These are phyloP conservation scores for Rhamphomyia laevipes DNA, from an alignment of 2,888 invertebrate genomes.

Conservation along the genomic window DNA sequence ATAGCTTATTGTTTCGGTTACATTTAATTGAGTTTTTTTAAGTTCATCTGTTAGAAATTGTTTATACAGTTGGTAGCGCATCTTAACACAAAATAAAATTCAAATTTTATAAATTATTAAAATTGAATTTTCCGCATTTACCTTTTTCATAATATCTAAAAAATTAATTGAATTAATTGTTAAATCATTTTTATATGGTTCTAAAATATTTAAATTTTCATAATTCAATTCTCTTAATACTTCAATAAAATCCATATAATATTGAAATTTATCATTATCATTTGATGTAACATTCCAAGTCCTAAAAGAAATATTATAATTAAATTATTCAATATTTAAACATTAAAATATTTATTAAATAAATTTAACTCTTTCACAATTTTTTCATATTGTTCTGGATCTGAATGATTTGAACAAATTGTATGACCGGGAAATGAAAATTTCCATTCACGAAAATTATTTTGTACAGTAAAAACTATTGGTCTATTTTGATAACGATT, in stretches of 20 bases:
- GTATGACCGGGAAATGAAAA: slow-evolving; percentile 41
- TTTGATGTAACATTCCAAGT: slow-evolving; percentile 8
- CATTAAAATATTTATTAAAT: slow-evolving; percentile 7
- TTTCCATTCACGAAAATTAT: slow-evolving; percentile 38
- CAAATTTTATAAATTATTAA: too few species aligned
- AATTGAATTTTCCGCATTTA: slow-evolving; percentile 8
- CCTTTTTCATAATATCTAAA: slow-evolving; percentile 18
- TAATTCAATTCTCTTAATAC: slow-evolving; percentile 20
- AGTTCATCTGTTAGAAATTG: too few species aligned
- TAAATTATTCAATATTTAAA: background rate
- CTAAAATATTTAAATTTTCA: slow-evolving; percentile 19
- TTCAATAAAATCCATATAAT: slow-evolving; percentile 24
- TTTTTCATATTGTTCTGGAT: slow-evolving; percentile 25
- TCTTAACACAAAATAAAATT: slow-evolving; percentile 1
- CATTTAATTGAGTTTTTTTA: too few species aligned
- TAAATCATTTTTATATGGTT: slow-evolving; percentile 23
- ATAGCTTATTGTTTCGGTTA: slow-evolving; percentile 9
- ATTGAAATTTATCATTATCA: slow-evolving; percentile 10
- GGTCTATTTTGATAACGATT: slow-evolving; percentile 40
- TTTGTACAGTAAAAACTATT: slow-evolving; percentile 41
- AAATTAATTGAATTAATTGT: slow-evolving; percentile 20
- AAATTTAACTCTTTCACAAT: slow-evolving; percentile 28
- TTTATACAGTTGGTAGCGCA: slow-evolving; percentile 1
- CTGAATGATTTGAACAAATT: slow-evolving; percentile 38
- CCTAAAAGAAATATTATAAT: slow-evolving; percentile 3